These are phyloP conservation scores for Propithecus deckenii DNA, from an alignment of 2,797 vertebrate species.

Conservation along the genomic window DNA sequence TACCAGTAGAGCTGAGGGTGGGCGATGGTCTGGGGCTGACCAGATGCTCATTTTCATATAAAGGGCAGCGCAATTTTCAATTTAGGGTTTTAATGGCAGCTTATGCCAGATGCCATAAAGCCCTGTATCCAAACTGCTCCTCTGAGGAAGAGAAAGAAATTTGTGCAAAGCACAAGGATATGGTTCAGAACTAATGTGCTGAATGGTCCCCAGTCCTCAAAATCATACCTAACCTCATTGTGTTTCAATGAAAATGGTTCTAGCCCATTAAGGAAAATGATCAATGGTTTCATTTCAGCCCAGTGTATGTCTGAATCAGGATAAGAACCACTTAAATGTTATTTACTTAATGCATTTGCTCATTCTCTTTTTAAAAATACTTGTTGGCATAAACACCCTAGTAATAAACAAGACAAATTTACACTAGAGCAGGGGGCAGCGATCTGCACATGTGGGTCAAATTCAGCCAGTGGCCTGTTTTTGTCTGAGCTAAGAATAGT, in stretches of 20 bases:
- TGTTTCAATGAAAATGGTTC: not conserved
- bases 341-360: slow-evolving; percentile 20
- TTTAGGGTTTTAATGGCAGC: slow-evolving; percentile 12
- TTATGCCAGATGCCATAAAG: not conserved
- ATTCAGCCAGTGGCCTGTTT: not conserved
- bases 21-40: no score
- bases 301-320: not conserved
- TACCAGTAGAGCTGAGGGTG: not conserved
- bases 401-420: slow-evolving; percentile 36
- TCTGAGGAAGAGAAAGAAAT: slow-evolving; percentile 37
- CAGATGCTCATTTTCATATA: slow-evolving; percentile 1
- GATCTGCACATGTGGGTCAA: not conserved
- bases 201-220: not conserved
- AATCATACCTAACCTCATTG: not conserved
- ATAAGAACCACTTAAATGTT: not conserved
- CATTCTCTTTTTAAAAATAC: not conserved
- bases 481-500: not conserved
- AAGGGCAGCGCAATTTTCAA: not conserved
- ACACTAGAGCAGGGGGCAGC: not conserved
- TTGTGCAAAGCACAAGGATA: not conserved
- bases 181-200: slow-evolving; percentile 4
- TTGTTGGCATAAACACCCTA: not conserved
- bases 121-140: not conserved
- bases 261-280: not conserved
- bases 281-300: not conserved